Percentiles rank a stretch among this genome's conserved stretches.
phyloP scores from a whole-genome alignment of 2,113 vertebrate genomes.

The Epinephelus cyanopodus region DNA sequence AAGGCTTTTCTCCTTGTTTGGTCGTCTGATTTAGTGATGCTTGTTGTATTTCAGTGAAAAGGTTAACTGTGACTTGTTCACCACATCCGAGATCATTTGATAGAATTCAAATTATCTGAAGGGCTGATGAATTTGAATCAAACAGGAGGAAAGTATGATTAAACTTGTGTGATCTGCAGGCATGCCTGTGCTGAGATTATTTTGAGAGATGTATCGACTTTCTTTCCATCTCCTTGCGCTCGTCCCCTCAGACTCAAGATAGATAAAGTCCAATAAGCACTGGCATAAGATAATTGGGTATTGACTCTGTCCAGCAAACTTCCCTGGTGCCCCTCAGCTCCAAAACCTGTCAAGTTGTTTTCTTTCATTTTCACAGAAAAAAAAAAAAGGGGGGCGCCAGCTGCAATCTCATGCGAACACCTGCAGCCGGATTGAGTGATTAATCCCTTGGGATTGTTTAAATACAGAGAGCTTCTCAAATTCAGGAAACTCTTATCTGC shows the following conservation, averaged over 20 bases:
- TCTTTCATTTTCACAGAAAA: slow-evolving; percentile 23
- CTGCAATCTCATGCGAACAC: slow-evolving; percentile 55
- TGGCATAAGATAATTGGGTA: slow-evolving; percentile 67
- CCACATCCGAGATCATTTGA: background rate
- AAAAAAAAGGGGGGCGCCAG: background rate
- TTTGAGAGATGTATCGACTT: slow-evolving; percentile 55
- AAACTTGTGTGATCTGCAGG: background rate
- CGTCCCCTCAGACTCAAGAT: background rate
- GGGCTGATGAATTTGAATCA: background rate
- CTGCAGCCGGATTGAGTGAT: slow-evolving; percentile 48
- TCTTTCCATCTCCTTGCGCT: slow-evolving; percentile 24
- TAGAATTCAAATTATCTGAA: background rate
- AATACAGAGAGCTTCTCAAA: slow-evolving; percentile 36
- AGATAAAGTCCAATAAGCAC: slow-evolving; percentile 42
- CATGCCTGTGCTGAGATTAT: slow-evolving; percentile 7
- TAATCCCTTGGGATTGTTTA: slow-evolving; percentile 53
- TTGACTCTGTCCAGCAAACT: slow-evolving; percentile 55
- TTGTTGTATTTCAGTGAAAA: background rate
- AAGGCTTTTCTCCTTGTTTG: slow-evolving; percentile 20
- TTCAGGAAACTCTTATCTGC: slow-evolving; percentile 49
- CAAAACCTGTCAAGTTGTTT: slow-evolving; percentile 41
- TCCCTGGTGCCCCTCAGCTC: slow-evolving; percentile 18
- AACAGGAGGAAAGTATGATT: background rate
- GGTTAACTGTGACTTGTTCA: slow-evolving; percentile 1
- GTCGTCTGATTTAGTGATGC: background rate